These are phyloP conservation scores for Tribolium castaneum DNA, from an alignment of 1,140 invertebrate species.

Conservation along the genomic window DNA sequence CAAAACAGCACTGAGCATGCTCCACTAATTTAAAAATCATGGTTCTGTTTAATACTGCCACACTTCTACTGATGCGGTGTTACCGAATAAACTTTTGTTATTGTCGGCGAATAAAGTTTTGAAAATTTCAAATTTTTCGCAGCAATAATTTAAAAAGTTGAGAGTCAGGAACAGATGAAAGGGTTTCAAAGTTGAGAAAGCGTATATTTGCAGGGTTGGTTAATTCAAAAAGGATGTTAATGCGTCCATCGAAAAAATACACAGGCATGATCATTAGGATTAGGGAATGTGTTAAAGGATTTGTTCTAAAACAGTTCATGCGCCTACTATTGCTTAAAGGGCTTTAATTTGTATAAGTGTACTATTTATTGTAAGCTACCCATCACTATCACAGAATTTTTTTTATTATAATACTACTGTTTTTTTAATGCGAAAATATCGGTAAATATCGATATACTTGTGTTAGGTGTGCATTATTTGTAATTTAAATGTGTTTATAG, in stretches of 20 bases:
- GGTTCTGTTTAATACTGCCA: conserved; percentile 33
- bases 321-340: too few species aligned
- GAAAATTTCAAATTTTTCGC: conserved; percentile 22
- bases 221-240: background rate
- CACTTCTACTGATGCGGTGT: conserved; percentile 10
- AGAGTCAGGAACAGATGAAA: background rate
- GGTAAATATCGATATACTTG: too few species aligned
- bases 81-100: conserved; percentile 27
- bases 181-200: conserved; percentile 13
- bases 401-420: too few species aligned
- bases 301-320: too few species aligned
- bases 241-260: background rate
- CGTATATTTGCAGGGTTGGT: background rate
- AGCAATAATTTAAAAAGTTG: conserved; percentile 24
- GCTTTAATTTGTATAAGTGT: too few species aligned
- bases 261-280: too few species aligned
- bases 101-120: conserved; percentile 6
- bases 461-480: too few species aligned
- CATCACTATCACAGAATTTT: too few species aligned
- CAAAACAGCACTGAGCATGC: conserved; percentile 36
- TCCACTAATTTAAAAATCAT: conserved; percentile 34
- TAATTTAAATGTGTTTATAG: too few species aligned
- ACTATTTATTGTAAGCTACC: too few species aligned
- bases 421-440: too few species aligned
- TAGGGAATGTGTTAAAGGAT: too few species aligned